Evolutionary conservation across 2,113 vertebrate genomes (phyloP).

Genomic region (Vulpes vulpes): DNA sequence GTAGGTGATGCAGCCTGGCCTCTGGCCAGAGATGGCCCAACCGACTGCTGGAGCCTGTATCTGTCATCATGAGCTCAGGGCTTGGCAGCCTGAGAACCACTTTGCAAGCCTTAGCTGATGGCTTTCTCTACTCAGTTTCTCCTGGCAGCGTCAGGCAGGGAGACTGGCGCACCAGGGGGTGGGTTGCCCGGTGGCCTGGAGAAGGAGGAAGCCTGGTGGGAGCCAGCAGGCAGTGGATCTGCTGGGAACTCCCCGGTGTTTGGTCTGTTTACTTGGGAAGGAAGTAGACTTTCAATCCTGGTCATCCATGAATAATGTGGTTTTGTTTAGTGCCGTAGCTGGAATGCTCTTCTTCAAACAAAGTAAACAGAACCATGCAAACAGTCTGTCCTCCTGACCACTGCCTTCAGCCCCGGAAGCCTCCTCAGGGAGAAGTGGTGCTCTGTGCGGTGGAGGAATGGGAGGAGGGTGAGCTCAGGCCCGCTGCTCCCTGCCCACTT

Average conservation of each 20-base stretch:
- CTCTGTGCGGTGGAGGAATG: background rate
- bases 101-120: background rate
- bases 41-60: background rate
- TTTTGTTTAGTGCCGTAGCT: background rate
- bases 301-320: background rate
- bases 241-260: background rate
- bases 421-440: background rate
- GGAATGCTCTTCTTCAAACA: background rate
- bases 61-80: background rate
- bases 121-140: background rate
- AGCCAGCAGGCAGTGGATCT: too few species aligned
- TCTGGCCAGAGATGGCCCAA: background rate
- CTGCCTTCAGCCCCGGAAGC: background rate
- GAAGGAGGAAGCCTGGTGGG: background rate
- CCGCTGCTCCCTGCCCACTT: background rate
- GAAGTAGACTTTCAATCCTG: background rate
- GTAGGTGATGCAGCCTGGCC: too few species aligned
- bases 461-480: background rate
- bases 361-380: conserved; percentile 23
- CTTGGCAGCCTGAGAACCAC: background rate
- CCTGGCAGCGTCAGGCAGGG: background rate
- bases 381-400: background rate
- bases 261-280: background rate
- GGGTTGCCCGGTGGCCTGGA: background rate
- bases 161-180: background rate